Conservation (phyloP, 2,888 invertebrate genomes). For the Oeneis ivallda region DNA sequence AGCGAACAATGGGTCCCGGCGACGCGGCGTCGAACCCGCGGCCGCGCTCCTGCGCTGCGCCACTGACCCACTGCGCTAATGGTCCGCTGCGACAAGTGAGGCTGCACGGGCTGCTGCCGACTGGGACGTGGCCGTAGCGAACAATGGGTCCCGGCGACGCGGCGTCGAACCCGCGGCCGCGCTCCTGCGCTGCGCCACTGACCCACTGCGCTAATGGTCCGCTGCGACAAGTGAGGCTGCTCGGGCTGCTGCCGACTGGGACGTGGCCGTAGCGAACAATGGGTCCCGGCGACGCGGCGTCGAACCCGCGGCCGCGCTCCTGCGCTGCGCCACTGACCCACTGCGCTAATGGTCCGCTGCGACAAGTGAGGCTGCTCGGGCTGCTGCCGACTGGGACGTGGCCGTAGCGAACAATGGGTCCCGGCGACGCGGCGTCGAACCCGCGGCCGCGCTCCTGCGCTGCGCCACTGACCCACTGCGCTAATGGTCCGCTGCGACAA, state of each 20-base stretch:
- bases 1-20: constrained; percentile 36
- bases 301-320: neutral
- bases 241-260: neutral
- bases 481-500: neutral
- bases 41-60: neutral
- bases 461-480: neutral
- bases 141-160: constrained; percentile 32
- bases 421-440: constrained; percentile 17
- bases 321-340: neutral
- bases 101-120: neutral
- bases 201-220: neutral
- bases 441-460: neutral
- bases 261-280: constrained; percentile 40
- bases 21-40: constrained; percentile 14
- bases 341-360: neutral
- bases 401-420: constrained; percentile 38
- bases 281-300: constrained; percentile 20
- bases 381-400: too few relatives aligned
- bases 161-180: constrained; percentile 7
- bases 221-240: neutral
- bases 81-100: neutral
- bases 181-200: neutral
- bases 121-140: constrained; percentile 29
- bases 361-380: neutral
- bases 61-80: constrained; percentile 2